Conservation (phyloP, 2,113 vertebrate species). For the Cichladusa arquata region DNA sequence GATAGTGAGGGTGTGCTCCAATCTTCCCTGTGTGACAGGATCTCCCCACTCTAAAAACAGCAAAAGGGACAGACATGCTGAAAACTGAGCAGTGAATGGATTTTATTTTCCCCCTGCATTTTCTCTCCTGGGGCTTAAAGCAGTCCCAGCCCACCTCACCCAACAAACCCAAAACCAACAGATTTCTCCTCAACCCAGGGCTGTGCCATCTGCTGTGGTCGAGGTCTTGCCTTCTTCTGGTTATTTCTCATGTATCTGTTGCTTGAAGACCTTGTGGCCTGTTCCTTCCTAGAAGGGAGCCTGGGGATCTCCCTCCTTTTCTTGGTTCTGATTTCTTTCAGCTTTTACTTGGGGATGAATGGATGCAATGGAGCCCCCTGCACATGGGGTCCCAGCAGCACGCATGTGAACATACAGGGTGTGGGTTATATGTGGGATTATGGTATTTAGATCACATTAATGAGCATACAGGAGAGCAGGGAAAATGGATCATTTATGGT, state of each 20-base stretch:
- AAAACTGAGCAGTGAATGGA: not conserved
- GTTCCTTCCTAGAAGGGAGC: not conserved
- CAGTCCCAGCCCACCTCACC: not conserved
- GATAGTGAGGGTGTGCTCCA: not conserved
- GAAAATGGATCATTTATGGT: constrained; percentile 68
- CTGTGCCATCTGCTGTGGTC: not conserved
- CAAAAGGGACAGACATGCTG: not conserved
- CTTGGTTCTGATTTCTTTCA: not conserved
- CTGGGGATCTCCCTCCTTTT: not conserved
- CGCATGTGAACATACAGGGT: not conserved
- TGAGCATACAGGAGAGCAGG: constrained; percentile 42
- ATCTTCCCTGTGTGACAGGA: not conserved
- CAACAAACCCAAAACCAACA: not conserved
- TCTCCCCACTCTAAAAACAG: not conserved
- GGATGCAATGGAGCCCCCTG: rapidly evolving
- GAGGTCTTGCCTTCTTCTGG: not conserved
- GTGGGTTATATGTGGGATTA: not conserved
- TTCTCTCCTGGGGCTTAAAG: not conserved
- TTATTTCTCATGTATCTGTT: not conserved
- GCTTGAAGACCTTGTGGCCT: not conserved
- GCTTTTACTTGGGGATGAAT: not conserved
- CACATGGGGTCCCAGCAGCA: rapidly evolving
- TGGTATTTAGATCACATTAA: constrained; percentile 53
- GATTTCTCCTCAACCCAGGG: not conserved
- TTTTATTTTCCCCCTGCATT: not conserved